Base-by-base conservation (phyloP, 2,888 invertebrate genomes). In the Philereme vetulata region DNA sequence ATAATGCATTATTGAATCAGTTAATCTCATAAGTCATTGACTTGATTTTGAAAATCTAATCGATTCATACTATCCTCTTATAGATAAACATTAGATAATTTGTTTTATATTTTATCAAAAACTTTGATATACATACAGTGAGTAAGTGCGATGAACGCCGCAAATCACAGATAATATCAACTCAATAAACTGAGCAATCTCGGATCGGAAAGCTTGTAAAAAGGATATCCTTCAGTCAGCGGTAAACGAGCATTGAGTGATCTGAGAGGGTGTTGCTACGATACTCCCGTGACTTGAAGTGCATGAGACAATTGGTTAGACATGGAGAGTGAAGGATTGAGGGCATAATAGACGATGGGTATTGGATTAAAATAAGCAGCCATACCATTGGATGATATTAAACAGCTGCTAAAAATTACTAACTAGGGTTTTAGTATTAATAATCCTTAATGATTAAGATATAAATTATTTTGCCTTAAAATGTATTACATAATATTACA, bases 191-290 rank as follows among this genome's bases (percentile, higher is more conserved):
- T 78, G 82, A 75, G 74, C 78, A 81, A 79, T 82, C 75, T 74
- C 77, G 77, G 80, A 82, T 81, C 79, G 78, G 71, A 79, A 80
- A 63, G 75, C 75, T 77, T 75, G 74, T 85, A 82, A 86, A 81
- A 74, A 84, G 86, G 86, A 86, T 84, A 79, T 86, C 85, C 84
- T 78, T 64, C 53, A 56, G 53, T 57, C 69, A 64, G 57, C 55
- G 59, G 62, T 51, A 65, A 66, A 68, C 61, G 51, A 68, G 60
- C 60, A 67, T 71, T 70, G 67, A 56, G 63, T 55, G 61, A 46
- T 36, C 40, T 33, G 43, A 65, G 68, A 74, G 84, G 84, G 84
- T 75, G 84, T 83, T 82, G 82, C 81, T 72, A 79, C 70, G 82
- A 62, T 69, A 72, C 69, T 55, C 58, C 49, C 50, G 51, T 62